A percentile compares a stretch with the other conserved stretches of the same genome.
Conservation (phyloP, 2,113 vertebrate genomes). For the Eolophus roseicapilla region DNA sequence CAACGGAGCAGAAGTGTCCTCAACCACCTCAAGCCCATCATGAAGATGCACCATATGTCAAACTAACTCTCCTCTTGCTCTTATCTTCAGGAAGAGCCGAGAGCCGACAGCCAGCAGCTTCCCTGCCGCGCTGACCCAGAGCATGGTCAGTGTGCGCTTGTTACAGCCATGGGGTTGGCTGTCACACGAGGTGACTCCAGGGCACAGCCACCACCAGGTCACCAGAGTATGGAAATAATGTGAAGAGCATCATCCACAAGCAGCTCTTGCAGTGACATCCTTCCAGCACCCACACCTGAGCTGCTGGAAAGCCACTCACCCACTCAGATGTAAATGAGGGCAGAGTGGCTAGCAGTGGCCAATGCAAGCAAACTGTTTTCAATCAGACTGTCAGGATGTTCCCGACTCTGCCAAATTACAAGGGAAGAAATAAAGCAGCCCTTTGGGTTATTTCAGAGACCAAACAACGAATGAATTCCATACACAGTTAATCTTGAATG, state of each 20-base stretch:
- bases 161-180: background rate
- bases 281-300: background rate
- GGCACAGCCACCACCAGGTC: background rate
- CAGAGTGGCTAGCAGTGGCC: background rate
- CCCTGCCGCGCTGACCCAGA: background rate
- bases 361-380: background rate
- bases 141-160: fast-evolving
- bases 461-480: background rate
- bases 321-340: background rate
- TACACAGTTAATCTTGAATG: background rate
- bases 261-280: background rate
- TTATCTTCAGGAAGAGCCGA: background rate
- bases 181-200: background rate
- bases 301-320: background rate
- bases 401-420: background rate
- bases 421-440: background rate
- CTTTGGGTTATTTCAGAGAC: fast-evolving
- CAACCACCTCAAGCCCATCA: background rate
- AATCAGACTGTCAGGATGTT: background rate
- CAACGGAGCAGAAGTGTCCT: background rate
- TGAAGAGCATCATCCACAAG: background rate
- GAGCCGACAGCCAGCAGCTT: background rate
- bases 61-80: background rate
- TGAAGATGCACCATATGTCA: background rate
- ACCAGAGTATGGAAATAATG: background rate